phyloP scores from a whole-genome alignment of 2,888 invertebrate genomes.

The Deilephila porcellus region DNA sequence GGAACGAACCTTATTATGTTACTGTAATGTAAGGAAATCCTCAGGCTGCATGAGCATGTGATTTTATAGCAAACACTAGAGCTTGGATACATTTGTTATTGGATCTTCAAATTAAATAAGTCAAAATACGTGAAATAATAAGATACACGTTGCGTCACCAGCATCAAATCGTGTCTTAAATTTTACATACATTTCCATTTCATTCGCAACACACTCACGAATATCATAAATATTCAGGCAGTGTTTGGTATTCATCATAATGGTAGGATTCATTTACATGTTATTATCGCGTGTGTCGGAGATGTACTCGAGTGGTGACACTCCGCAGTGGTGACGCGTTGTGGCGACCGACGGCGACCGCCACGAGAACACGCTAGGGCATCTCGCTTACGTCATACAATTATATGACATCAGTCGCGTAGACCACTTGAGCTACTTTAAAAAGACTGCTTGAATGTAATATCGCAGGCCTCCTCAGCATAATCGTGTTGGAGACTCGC shows the following conservation, averaged over 20 bases:
- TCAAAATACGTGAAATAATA: conserved; percentile 36
- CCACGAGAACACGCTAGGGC: conserved; percentile 26
- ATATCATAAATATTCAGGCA: conserved; percentile 71
- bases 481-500: not conserved
- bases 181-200: conserved; percentile 59
- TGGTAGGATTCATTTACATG: conserved; percentile 76
- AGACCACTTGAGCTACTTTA: conserved; percentile 7
- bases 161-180: conserved; percentile 56
- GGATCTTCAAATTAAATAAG: not conserved
- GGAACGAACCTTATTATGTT: conserved; percentile 37
- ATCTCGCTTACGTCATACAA: conserved; percentile 29
- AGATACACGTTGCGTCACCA: conserved; percentile 44
- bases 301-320: conserved; percentile 46
- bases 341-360: conserved; percentile 31
- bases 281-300: conserved; percentile 61
- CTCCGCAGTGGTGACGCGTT: conserved; percentile 33
- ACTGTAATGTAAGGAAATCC: conserved; percentile 31
- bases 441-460: conserved; percentile 10
- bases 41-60: conserved; percentile 24
- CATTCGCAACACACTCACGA: conserved; percentile 60
- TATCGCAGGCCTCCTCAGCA: not conserved
- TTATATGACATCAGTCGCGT: conserved; percentile 30
- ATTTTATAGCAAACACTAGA: not conserved
- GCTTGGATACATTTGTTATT: not conserved
- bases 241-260: conserved; percentile 72